phyloP scores from a whole-genome alignment of 2,113 vertebrate genomes.

The Sitta europaea region DNA sequence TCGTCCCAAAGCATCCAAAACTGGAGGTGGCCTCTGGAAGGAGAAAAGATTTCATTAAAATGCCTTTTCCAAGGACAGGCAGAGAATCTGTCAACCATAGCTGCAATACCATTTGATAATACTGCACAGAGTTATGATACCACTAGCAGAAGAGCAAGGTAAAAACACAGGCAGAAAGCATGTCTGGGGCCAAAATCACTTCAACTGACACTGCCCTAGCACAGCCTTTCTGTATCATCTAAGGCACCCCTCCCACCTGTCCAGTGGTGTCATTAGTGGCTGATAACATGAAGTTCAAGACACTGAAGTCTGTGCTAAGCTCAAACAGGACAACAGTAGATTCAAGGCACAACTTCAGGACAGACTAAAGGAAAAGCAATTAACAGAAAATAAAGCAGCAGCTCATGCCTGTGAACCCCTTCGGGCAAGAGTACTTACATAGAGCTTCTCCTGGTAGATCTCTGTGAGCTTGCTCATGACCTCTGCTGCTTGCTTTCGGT shows the following conservation, averaged over 20 bases:
- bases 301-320: not conserved
- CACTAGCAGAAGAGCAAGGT: not conserved
- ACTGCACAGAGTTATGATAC: not conserved
- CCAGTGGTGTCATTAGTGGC: not conserved
- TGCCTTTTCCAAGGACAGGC: not conserved
- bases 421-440: constrained; percentile 75
- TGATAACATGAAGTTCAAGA: not conserved
- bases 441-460: constrained; percentile 95
- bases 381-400: not conserved
- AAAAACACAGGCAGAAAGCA: not conserved
- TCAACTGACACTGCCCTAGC: not conserved
- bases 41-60: not conserved
- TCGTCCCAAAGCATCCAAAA: constrained; percentile 92
- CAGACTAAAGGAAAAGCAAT: not conserved
- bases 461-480: constrained; percentile 88
- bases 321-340: not conserved
- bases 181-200: not conserved
- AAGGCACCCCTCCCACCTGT: not conserved
- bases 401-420: not conserved
- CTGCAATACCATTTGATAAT: not conserved
- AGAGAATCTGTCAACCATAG: not conserved
- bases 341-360: not conserved
- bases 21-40: constrained; percentile 88
- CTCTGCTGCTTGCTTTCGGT: constrained; percentile 80
- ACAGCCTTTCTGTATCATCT: not conserved